Base-by-base conservation (phyloP, 1,140 invertebrate species). In the Aphaenogaster rudis region DNA sequence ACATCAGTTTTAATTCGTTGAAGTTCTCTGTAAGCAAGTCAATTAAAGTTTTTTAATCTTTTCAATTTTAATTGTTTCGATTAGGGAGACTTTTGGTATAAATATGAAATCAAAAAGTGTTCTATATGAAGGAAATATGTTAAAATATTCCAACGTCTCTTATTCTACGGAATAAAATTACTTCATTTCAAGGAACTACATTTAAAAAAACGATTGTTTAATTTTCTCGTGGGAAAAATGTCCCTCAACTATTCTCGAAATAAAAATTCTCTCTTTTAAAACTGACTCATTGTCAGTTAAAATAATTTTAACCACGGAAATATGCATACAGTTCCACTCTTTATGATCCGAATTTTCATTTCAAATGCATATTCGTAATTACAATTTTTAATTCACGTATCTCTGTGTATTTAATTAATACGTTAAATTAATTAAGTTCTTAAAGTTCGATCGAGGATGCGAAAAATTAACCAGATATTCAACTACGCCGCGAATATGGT, bases 391-490 rank as follows among this genome's bases (percentile, higher is more conserved):
- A 50, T 15, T 48, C 13, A 69, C 42, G 21, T 72, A 59, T 13
- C 5, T 76, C 5, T 76, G 28, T 76, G 28, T 42, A 71, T 59
- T 59, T 59, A 74, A 76, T 76, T 59, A 11, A 42, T 59, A 59
- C 4, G 57, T 74, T 36, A 21, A 57, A 76, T 59, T 76, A 76
- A 76, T 42, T 21, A 21, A 2, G 11, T 39, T 11, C 5, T 66
- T 42, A n/a, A n/a, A 42, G 1, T 39, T n/a, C 36, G 36, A 1
- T 57, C 13, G 3, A 9, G 17, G n/a, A 21, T 15, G 8, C 2
- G 21, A 54, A 2, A 21, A 57, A 21, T n/a, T 21, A 21, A 57
- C 7, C n/a, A 57, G 21, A n/a, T 57, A n/a, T 57, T n/a, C 7
- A 21, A 8, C 8, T 57, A 8, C 11, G 4, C 7, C 21, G 2